Evolutionary conservation across 2,113 vertebrate species (phyloP).

Genomic region (Neofelis nebulosa): DNA sequence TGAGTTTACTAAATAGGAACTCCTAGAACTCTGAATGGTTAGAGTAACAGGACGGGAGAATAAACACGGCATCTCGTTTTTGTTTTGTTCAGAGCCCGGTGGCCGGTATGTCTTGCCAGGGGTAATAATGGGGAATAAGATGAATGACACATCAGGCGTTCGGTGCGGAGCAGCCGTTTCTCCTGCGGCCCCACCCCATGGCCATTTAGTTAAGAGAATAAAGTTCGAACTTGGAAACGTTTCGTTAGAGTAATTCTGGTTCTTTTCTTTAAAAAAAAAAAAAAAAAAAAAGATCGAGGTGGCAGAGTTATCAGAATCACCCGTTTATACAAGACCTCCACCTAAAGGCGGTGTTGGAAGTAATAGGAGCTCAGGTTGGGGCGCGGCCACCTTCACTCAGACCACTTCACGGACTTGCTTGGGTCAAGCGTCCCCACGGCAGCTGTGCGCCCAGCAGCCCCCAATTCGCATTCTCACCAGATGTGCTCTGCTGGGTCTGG

Average conservation of each 20-base stretch:
- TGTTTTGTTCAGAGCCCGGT: neutral
- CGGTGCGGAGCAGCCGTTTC: neutral
- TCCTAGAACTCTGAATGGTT: neutral
- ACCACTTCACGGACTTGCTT: neutral
- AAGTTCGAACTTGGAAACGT: neutral
- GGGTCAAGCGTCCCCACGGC: too few relatives aligned
- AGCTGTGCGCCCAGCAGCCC: too few relatives aligned
- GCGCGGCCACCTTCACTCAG: too few relatives aligned
- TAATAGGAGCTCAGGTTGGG: fast-evolving
- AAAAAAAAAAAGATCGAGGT: neutral
- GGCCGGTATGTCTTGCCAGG: neutral
- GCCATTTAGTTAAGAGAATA: neutral
- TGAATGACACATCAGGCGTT: neutral
- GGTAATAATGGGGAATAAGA: neutral
- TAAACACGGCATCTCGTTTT: neutral
- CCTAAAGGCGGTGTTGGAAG: neutral
- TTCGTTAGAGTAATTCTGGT: neutral
- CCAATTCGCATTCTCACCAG: neutral
- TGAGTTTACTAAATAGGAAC: neutral
- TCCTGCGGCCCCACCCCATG: neutral
- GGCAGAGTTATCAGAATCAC: neutral
- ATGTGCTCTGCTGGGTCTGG: neutral
- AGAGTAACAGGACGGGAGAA: neutral
- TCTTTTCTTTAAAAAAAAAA: neutral
- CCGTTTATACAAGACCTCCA: neutral